Base-by-base conservation (phyloP, 1,140 invertebrate genomes). In the Bombus fervidus region DNA sequence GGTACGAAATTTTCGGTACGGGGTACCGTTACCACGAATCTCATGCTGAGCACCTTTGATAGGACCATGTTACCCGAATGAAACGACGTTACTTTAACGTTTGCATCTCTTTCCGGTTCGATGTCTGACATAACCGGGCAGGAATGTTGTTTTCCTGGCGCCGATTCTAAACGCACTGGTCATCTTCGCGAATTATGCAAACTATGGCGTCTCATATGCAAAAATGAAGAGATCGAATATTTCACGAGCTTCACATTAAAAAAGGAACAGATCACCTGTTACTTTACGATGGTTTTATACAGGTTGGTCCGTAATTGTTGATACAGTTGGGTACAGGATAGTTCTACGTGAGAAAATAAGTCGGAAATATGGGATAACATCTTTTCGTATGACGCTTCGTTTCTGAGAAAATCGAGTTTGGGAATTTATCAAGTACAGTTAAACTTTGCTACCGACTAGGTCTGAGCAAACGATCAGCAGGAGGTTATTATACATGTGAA, bases 1-100 rank as follows among this genome's bases (percentile, higher is more conserved):
- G 72, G 18, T 81, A n/a, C 39, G 47, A 78, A 47, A 80, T 79
- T 72, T 79, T 77, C 62, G 31, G 62, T 34, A 47, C 4, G 15
- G 10, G 31, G 2, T 88, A 83, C 89, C 81, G 83, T 83, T 88
- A 82, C 64, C 18, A 57, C 22, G 43, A 47, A 12, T 62, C 68
- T 59, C 72, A 57, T 86, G 34, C 66, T 43, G 10, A 28, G 18
- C n/a, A 41, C 0, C 57, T n/a, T 13, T 43, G 28, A 34, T 47
- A 43, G 31, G 3, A 43, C 0, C 25, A 73, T 81, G 39, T 41
- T 13, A 28, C 0, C 28, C 12, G 43, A 37, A 15, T 43, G 59
- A 31, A 71, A 82, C 28, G 39, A 34, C 13, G 9, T 37, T 66
- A 18, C 53, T 81, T 47, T 28, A 28, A n/a, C 28, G 12, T 83